A percentile compares a stretch with the other conserved stretches of the same genome.
Evolutionary conservation across 1,140 invertebrate genomes (phyloP).

Genomic region (Drosophila sturtevanti): DNA sequence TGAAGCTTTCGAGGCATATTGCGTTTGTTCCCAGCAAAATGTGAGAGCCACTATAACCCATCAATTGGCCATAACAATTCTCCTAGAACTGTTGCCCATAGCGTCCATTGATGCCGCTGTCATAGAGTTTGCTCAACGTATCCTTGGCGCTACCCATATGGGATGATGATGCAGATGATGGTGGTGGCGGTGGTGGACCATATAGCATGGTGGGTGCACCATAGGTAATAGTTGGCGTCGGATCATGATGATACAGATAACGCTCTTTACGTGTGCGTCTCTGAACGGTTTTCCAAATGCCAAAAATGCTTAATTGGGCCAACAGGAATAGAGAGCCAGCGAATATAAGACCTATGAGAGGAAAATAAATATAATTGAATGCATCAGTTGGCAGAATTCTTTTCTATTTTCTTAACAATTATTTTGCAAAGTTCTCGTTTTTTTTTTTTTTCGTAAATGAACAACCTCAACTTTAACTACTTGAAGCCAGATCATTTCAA

Average conservation of each 20-base stretch:
- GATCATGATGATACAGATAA: conserved; percentile 76
- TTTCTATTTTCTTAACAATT: neutral
- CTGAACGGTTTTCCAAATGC: conserved; percentile 84
- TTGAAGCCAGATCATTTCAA: conserved; percentile 30
- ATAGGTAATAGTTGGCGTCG: conserved; percentile 66
- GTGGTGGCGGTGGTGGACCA: conserved; percentile 56
- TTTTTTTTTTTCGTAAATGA: neutral
- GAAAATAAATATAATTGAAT: conserved; percentile 4
- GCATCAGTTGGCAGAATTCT: conserved; percentile 13
- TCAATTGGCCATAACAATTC: neutral
- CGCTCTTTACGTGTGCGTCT: conserved; percentile 89
- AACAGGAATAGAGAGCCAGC: conserved; percentile 73
- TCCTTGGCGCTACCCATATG: conserved; percentile 85
- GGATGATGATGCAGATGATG: conserved; percentile 48
- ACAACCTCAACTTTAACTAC: conserved; percentile 11
- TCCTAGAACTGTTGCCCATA: conserved; percentile 90
- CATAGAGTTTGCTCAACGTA: conserved; percentile 93
- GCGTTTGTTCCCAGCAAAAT: conserved; percentile 76
- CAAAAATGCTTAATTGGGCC: conserved; percentile 77
- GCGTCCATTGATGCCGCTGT: conserved; percentile 88
- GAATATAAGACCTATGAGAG: conserved; percentile 65
- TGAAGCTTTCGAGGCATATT: conserved; percentile 81
- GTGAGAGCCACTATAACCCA: conserved; percentile 41
- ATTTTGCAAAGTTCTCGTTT: conserved; percentile 6
- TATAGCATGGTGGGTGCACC: conserved; percentile 75